These are phyloP conservation scores for Epinephelus malabaricus DNA, from an alignment of 2,797 vertebrate genomes.

Conservation along the genomic window DNA sequence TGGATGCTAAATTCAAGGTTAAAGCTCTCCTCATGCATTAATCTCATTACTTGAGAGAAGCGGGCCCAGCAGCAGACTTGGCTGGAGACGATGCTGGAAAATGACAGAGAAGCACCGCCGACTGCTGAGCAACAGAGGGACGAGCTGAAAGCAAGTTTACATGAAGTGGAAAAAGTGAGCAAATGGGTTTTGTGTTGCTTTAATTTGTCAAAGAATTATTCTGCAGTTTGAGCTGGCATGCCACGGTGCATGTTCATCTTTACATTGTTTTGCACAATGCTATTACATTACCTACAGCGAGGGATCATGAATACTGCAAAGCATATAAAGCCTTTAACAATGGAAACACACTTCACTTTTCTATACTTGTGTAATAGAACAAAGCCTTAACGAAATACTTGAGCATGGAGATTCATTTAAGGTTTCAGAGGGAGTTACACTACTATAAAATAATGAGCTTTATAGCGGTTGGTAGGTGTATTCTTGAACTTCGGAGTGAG, in stretches of 20 bases:
- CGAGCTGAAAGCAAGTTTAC: constrained; percentile 32
- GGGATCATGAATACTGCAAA: constrained; percentile 13
- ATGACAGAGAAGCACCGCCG: constrained; percentile 28
- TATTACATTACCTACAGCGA: constrained; percentile 4
- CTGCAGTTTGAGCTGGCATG: constrained; percentile 17
- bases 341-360: neutral
- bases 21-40: constrained; percentile 69
- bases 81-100: constrained; percentile 53
- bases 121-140: constrained; percentile 27
- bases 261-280: neutral
- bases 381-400: neutral
- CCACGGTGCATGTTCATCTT: neutral
- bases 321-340: constrained; percentile 1
- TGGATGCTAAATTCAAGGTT: constrained; percentile 76
- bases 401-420: neutral
- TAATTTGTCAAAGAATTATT: constrained; percentile 34
- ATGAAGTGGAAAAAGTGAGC: constrained; percentile 47
- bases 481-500: neutral
- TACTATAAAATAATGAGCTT: constrained; percentile 2
- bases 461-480: neutral
- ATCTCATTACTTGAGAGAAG: constrained; percentile 68
- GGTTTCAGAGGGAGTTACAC: neutral
- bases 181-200: constrained; percentile 31
- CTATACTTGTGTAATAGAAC: neutral
- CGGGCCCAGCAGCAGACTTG: constrained; percentile 48